Base-by-base conservation (phyloP, 2,888 invertebrate genomes). In the Acholoe squamosa region DNA sequence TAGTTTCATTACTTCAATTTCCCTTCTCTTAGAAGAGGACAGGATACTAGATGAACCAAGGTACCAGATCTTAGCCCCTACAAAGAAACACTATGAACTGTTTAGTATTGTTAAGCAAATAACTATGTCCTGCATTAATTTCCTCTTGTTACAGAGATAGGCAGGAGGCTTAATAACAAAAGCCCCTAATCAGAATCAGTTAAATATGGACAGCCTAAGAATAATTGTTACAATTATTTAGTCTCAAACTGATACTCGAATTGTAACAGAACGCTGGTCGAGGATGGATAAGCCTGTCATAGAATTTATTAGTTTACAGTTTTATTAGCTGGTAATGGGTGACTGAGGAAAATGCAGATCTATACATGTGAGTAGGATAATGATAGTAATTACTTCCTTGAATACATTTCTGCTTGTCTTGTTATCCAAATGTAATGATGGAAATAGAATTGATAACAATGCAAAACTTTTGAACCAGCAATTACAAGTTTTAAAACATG, bases 1-100 rank as follows among this genome's bases (percentile, higher is more conserved):
- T 61, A 80, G 3, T 80, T 80, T 34, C 34, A 80, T 80, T 5
- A 80, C 43, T 80, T 80, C 80, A 80, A 80, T 80, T 80, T 80
- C 80, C 80, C 61, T 43, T 76, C 80, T 80, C n/a, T 80, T 80
- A 80, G 43, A 80, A 34, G n/a, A 80, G 28, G 71, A 3, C 71
- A 71, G 31, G 31, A 0, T 28, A 25, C 3, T 71, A 16, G 7
- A 19, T 12, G 43, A 43, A 10, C 5, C 43, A 43, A 43, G 43
- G 5, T 43, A 7, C n/a, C 3, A 61, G 22, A 7, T 14, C 61
- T 3, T 71, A 31, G 0, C 71, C 28, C 31, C 31, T n/a, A 71
- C 71, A 31, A 25, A 71, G 25, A n/a, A 19, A 71, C 25, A 25
- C 71, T 28, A 25, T 14, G n/a, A 71, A 71, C 3, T 61, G 28